phyloP scores from a whole-genome alignment of 2,797 vertebrate species.

The Sitta carolinensis region DNA sequence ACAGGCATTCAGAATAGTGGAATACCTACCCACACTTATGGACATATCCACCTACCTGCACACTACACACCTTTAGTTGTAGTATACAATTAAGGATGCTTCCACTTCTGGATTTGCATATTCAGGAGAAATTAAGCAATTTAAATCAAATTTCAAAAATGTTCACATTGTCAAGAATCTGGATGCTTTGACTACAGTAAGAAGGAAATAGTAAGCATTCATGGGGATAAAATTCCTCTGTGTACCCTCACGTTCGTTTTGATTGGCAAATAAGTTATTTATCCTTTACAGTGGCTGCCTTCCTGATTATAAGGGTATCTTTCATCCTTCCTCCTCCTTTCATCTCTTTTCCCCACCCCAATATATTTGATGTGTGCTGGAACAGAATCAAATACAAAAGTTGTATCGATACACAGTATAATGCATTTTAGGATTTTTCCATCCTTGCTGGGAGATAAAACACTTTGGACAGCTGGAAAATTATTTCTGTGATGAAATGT shows the following conservation, averaged over 20 bases:
- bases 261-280: not conserved
- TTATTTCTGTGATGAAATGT: not conserved
- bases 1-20: not conserved
- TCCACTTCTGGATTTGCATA: not conserved
- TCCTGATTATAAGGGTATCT: not conserved
- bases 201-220: not conserved
- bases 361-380: not conserved
- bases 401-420: fast-evolving
- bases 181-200: not conserved
- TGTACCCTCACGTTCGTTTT: not conserved
- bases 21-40: not conserved
- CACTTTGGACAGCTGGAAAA: not conserved
- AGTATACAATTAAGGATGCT: not conserved
- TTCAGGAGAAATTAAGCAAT: not conserved
- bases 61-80: not conserved
- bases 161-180: not conserved
- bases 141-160: not conserved
- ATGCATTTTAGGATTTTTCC: not conserved
- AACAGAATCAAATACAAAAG: not conserved
- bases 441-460: not conserved
- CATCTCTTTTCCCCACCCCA: not conserved
- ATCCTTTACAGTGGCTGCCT: not conserved
- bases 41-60: not conserved
- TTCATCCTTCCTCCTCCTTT: not conserved
- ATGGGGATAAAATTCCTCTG: not conserved